A percentile compares a stretch with the other conserved stretches of the same genome.
Conservation (phyloP, 2,888 invertebrate species). For the Dynastes grantii region DNA sequence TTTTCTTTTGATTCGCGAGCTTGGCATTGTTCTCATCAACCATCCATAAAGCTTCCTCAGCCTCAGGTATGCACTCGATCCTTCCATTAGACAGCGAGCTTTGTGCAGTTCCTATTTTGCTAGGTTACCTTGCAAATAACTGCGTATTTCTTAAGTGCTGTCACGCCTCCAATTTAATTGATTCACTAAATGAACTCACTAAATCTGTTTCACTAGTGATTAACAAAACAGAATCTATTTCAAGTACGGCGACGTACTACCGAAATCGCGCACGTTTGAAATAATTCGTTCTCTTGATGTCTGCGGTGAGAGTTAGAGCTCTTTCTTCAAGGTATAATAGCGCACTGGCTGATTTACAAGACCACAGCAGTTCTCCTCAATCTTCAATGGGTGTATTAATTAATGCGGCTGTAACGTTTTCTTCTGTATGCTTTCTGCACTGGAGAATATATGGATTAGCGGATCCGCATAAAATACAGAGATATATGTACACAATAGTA, state of each 20-base stretch:
- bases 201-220: not conserved
- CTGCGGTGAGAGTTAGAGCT: conserved; percentile 38
- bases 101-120: conserved; percentile 75
- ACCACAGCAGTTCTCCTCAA: conserved; percentile 55
- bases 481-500: conserved; percentile 39
- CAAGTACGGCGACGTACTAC: not conserved
- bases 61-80: conserved; percentile 63
- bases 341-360: conserved; percentile 57
- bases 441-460: conserved; percentile 68
- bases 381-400: conserved; percentile 64
- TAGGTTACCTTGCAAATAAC: conserved; percentile 51
- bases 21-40: conserved; percentile 71
- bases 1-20: conserved; percentile 73
- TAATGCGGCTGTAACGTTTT: conserved; percentile 66
- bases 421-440: conserved; percentile 67
- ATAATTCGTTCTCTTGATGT: not conserved
- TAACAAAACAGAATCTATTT: not conserved
- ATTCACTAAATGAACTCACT: not conserved
- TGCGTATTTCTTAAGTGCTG: not conserved
- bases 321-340: conserved; percentile 58
- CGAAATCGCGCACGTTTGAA: conserved; percentile 7
- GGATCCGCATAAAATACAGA: conserved; percentile 58
- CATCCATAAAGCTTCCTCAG: conserved; percentile 69
- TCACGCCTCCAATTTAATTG: not conserved
- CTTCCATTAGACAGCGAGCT: conserved; percentile 55